Conservation (phyloP, 2,113 vertebrate genomes). For the Uria lomvia region DNA sequence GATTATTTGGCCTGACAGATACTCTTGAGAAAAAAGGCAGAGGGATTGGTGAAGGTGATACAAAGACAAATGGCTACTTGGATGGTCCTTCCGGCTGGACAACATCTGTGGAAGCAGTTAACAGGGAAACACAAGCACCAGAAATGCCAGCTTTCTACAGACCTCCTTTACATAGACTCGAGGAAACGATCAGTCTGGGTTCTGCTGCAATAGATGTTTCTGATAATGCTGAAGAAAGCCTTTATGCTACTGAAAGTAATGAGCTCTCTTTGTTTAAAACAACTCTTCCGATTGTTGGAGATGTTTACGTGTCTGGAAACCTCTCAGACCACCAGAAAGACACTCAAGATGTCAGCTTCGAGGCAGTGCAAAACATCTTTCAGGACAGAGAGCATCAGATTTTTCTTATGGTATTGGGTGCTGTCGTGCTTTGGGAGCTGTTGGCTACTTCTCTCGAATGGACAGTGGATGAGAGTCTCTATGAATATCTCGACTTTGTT, state of each 20-base stretch:
- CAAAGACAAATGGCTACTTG: background rate
- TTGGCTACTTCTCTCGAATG: conserved; percentile 73
- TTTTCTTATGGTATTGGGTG: conserved; percentile 76
- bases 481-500: conserved; percentile 86
- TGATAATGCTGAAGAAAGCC: background rate
- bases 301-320: background rate
- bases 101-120: background rate
- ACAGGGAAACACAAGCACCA: background rate
- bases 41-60: background rate
- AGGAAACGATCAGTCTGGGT: background rate
- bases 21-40: accelerated
- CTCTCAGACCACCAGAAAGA: background rate
- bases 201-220: background rate
- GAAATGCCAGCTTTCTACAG: background rate
- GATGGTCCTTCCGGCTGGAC: background rate
- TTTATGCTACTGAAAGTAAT: background rate
- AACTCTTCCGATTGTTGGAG: background rate
- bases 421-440: conserved; percentile 77
- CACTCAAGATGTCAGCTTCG: background rate
- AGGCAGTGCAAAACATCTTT: conserved; percentile 5
- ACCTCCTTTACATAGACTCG: accelerated
- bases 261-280: background rate
- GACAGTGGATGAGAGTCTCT: conserved; percentile 82
- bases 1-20: accelerated
- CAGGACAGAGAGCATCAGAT: conserved; percentile 71